Evolutionary conservation across 2,113 vertebrate species (phyloP), one percentile per base, ranked within the genome.

Genomic region (Cryptomyrus ogoouensis): DNA sequence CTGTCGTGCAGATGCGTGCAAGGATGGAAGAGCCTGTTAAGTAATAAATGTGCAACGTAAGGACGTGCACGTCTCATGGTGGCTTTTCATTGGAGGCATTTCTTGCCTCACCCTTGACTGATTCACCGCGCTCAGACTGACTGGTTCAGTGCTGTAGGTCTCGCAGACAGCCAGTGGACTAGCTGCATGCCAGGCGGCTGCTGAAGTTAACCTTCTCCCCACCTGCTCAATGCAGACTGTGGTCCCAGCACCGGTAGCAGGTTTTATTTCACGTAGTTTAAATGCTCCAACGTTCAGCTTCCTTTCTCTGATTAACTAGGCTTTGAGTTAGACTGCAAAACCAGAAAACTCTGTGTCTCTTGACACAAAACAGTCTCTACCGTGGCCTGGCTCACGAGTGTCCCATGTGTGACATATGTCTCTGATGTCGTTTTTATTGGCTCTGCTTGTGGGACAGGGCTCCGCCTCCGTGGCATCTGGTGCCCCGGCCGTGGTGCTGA

Each of bases 401-500:
- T 80, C 15, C 31, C 1, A 2, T 47, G 6, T 83, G 19, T 24
- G 39, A 39, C 44, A 24, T n/a, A 1, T 47, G 8, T 46, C 19
- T 21, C 6, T 52, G 88, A 17, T 4, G 13, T 15, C 2, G 31
- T 44, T 5, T 46, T 44, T 89, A 44, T 88, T 27, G 39, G 53
- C 27, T 91, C 9, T 86, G 49, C 31, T 39, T 92, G 27, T 70
- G 83, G 83, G 66, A 44, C 93, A 97, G 96, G 95, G 94, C 42
- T 91, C 95, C 0, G 94, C 94, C 53, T 96, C 96, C 0, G 91
- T 96, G 47, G 93, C 92, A 87, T 95, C 95, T 0, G 96, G 93
- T 50, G 53, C 89, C 0, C 93, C 96, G 0, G 35, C 94, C 1
- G 77, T 95, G 39, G 89, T 96, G n/a, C 96, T 99, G 91, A 97